Conservation (phyloP, 1,140 invertebrate species). For the Glossosoma conforme region DNA sequence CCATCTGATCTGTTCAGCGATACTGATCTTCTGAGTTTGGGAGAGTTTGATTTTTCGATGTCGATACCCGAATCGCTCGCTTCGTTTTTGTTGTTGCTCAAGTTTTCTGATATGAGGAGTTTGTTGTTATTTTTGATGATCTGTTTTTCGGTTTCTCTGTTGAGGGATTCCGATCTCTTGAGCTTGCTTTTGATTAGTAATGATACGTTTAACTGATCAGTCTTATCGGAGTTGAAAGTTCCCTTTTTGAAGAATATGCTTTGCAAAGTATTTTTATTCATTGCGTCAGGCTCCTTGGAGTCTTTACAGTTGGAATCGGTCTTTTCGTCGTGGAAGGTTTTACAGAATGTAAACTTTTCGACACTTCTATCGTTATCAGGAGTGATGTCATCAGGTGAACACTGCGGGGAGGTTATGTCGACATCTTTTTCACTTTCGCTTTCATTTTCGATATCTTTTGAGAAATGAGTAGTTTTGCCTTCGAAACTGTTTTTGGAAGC, state of each 20-base stretch:
- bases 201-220: slow-evolving; percentile 11
- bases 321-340: slow-evolving; percentile 21
- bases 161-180: slow-evolving; percentile 58
- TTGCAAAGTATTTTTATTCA: slow-evolving; percentile 21
- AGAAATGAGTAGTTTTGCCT: slow-evolving; percentile 7
- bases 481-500: slow-evolving; percentile 3
- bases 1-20: slow-evolving; percentile 45
- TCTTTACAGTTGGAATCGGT: slow-evolving; percentile 12
- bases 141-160: slow-evolving; percentile 38
- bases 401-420: slow-evolving; percentile 39
- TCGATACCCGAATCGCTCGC: slow-evolving; percentile 19
- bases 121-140: slow-evolving; percentile 28
- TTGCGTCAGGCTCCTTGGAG: slow-evolving; percentile 8
- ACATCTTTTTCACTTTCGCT: slow-evolving; percentile 37
- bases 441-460: slow-evolving; percentile 23
- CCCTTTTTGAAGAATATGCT: slow-evolving; percentile 27
- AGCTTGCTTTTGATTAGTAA: slow-evolving; percentile 35
- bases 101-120: slow-evolving; percentile 23
- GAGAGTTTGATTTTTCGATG: slow-evolving; percentile 21
- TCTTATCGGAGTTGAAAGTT: slow-evolving; percentile 18
- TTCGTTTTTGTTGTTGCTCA: slow-evolving; percentile 18
- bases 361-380: slow-evolving; percentile 38
- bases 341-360: slow-evolving; percentile 27
- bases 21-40: slow-evolving; percentile 40
- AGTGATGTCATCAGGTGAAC: slow-evolving; percentile 31